phyloP scores from a whole-genome alignment of 2,888 invertebrate genomes.

The Drosophila villosipedis region DNA sequence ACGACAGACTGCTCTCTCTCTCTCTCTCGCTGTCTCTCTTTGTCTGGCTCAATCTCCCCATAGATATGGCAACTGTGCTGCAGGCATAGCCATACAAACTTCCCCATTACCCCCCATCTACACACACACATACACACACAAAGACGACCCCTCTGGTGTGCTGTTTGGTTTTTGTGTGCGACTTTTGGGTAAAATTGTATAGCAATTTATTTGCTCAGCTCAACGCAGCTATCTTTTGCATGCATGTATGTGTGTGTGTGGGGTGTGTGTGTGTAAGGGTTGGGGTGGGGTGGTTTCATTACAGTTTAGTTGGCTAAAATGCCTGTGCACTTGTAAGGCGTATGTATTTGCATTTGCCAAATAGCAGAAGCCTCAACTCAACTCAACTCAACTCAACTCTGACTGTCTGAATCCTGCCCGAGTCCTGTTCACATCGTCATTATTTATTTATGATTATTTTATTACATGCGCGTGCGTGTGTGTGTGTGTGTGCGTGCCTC shows the following conservation, averaged over 20 bases:
- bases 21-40: constrained; percentile 5
- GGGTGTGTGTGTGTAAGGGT: not conserved
- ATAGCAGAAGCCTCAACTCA: constrained; percentile 8
- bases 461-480: constrained; percentile 56
- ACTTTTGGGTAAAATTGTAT: constrained; percentile 81
- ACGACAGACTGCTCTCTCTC: constrained; percentile 55
- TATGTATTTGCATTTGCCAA: constrained; percentile 61
- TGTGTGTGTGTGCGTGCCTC: constrained; percentile 45
- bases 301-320: constrained; percentile 63
- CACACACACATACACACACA: constrained; percentile 1
- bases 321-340: constrained; percentile 66
- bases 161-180: constrained; percentile 70
- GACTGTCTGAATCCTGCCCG: constrained; percentile 25
- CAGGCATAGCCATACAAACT: constrained; percentile 33
- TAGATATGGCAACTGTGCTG: constrained; percentile 46
- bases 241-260: not conserved
- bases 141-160: constrained; percentile 29
- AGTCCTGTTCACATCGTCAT: constrained; percentile 67
- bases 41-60: not conserved
- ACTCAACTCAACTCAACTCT: not conserved
- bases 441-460: constrained; percentile 82
- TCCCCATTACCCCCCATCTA: not conserved
- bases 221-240: constrained; percentile 41
- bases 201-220: constrained; percentile 76
- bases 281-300: constrained; percentile 57